Base-by-base conservation (phyloP, 2,888 invertebrate species). In the Cinara cedri region DNA sequence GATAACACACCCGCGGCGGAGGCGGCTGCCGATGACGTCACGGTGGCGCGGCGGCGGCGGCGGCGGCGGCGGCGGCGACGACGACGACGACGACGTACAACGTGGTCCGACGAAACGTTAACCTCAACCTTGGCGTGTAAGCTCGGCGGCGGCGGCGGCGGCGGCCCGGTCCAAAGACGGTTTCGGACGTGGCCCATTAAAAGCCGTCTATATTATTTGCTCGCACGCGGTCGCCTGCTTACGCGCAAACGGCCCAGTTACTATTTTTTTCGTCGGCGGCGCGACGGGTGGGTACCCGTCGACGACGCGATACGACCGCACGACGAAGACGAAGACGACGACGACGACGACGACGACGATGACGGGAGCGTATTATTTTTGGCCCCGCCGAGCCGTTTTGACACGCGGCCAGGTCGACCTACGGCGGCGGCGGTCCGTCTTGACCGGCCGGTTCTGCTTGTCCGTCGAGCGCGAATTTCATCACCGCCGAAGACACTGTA, bases 311-410 rank as follows among this genome's bases (percentile, higher is more conserved):
- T 34, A 34, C 34, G 34, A 34, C 34, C 6, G 34, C 26, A 44
- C 44, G 21, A 19, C 44, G 13, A 24, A 26, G 46, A 55, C 57
- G 66, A 26, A 19, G 46, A 13, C 62, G 65, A 26, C 51, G 21
- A 19, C 44, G 13, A n/a, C n/a, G n/a, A 19, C 44, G 13, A 24
- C 49, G 46, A 55, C 57, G 66, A 26, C 44, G 46, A 13, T 42
- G 65, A 26, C 51, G 21, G 34, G 68, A 57, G 68, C 34, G 34
- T 60, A 78, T 68, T 78, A 78, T 78, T 78, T 68, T 78, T 78
- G 76, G 76, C 68, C 49, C n/a, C 26, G 49, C 34, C 34, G 34
- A 34, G 34, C 10, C 60, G 34, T 68, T 60, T 78, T 78, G 76
- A 55, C 16, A 34, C 11, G 49, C 11, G 49, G 60, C 76, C 76